phyloP scores from a whole-genome alignment of 2,113 vertebrate species.

The Alethe diademata region DNA sequence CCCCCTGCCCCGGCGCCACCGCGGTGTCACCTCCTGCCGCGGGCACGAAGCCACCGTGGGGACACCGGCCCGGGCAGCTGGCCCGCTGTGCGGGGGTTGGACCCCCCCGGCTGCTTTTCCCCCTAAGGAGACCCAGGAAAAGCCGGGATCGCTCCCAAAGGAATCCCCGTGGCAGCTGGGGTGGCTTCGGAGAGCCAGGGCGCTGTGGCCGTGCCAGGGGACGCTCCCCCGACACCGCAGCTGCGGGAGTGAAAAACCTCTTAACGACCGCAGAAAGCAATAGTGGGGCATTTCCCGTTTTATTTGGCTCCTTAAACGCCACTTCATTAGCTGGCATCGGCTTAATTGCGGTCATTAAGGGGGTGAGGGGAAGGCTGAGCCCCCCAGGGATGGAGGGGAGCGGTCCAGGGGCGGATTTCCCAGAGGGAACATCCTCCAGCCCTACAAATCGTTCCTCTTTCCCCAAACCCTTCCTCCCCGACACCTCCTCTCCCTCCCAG shows the following conservation, averaged over 20 bases:
- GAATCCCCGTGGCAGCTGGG: accelerated
- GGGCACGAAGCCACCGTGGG: not conserved
- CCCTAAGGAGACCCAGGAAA: accelerated
- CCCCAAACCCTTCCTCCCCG: not conserved
- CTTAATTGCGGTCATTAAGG: not conserved
- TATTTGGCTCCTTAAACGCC: not conserved
- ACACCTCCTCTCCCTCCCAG: accelerated
- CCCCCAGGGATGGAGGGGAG: not conserved
- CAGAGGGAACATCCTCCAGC: not conserved
- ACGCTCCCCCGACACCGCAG: not conserved
- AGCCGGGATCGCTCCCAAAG: not conserved
- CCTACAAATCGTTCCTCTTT: not conserved
- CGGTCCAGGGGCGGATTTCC: not conserved
- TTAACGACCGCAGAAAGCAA: not conserved
- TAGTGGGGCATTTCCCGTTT: not conserved
- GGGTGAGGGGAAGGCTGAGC: not conserved
- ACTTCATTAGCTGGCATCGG: not conserved
- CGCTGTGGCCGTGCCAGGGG: not conserved
- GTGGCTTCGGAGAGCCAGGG: not conserved
- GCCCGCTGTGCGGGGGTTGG: accelerated
- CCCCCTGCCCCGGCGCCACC: accelerated
- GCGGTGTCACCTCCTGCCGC: not conserved
- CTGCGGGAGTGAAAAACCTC: not conserved
- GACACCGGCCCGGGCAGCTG: accelerated
- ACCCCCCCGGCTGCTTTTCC: accelerated